Conservation (phyloP, 2,113 vertebrate genomes). For the Tricholaema leucomelas region DNA sequence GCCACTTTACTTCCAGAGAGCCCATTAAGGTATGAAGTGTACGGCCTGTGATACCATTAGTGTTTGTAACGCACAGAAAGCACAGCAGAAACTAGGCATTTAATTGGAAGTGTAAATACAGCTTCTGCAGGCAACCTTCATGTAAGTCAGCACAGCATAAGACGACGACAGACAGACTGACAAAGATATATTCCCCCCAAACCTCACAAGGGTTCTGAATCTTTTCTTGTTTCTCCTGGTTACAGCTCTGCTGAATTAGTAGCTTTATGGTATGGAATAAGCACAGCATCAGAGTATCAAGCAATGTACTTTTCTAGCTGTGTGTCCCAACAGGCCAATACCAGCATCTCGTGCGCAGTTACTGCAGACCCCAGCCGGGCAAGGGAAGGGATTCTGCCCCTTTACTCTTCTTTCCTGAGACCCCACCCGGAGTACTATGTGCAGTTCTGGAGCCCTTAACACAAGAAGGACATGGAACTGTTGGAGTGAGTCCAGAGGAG, state of each 20-base stretch:
- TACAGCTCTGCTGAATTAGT: slow-evolving; percentile 5
- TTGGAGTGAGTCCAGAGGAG: too few species aligned
- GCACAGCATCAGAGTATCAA: slow-evolving; percentile 5
- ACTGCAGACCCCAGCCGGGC: neutral
- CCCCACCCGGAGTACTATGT: too few species aligned
- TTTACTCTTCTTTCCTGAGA: too few species aligned
- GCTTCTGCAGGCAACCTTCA: neutral
- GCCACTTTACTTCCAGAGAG: slow-evolving; percentile 26
- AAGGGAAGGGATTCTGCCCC: too few species aligned
- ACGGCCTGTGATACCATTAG: neutral
- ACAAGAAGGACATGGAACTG: too few species aligned
- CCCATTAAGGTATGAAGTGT: slow-evolving; percentile 24
- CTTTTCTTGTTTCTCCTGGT: neutral
- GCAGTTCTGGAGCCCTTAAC: too few species aligned
- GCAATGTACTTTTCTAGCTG: neutral
- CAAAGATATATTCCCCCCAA: neutral
- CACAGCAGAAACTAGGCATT: neutral
- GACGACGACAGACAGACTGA: neutral
- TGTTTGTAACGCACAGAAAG: neutral
- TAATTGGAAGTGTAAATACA: neutral
- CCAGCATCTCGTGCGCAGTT: slow-evolving; percentile 16
- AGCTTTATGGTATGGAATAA: neutral
- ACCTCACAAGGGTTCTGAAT: neutral
- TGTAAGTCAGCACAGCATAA: neutral
- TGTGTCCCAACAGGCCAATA: neutral